Conservation (phyloP, 2,113 vertebrate species). For the Percopsis transmontana region DNA sequence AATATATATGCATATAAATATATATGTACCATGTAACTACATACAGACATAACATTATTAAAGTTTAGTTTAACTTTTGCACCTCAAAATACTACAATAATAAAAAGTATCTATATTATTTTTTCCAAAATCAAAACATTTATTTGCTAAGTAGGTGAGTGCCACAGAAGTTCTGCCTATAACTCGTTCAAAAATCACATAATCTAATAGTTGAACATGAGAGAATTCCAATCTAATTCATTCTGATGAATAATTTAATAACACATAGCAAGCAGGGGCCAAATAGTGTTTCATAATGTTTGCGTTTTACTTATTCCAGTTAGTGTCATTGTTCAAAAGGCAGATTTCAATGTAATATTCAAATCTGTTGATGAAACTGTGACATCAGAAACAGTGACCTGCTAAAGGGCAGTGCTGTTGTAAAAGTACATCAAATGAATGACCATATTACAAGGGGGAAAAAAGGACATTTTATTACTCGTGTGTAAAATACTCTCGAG, state of each 20-base stretch:
- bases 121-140: not conserved
- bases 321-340: conserved; percentile 6
- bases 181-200: conserved; percentile 31
- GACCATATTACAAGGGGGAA: not conserved
- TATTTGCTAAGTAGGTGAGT: not conserved
- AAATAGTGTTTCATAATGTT: conserved; percentile 3
- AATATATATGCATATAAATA: not conserved
- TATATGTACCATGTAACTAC: too few relatives aligned
- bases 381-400: not conserved
- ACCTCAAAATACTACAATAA: too few relatives aligned
- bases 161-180: not conserved
- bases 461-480: not conserved
- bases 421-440: not conserved
- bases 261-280: conserved; percentile 15
- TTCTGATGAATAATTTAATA: conserved; percentile 54
- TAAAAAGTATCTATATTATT: too few relatives aligned
- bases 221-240: conserved; percentile 46
- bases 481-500: conserved; percentile 6
- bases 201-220: conserved; percentile 38
- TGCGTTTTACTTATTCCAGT: too few relatives aligned
- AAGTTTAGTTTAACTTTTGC: too few relatives aligned
- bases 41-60: too few relatives aligned
- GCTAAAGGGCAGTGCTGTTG: not conserved
- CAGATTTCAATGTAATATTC: not conserved
- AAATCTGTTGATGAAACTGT: too few relatives aligned